phyloP scores from a whole-genome alignment of 1,140 invertebrate species.

The Laodelphax striatellus region DNA sequence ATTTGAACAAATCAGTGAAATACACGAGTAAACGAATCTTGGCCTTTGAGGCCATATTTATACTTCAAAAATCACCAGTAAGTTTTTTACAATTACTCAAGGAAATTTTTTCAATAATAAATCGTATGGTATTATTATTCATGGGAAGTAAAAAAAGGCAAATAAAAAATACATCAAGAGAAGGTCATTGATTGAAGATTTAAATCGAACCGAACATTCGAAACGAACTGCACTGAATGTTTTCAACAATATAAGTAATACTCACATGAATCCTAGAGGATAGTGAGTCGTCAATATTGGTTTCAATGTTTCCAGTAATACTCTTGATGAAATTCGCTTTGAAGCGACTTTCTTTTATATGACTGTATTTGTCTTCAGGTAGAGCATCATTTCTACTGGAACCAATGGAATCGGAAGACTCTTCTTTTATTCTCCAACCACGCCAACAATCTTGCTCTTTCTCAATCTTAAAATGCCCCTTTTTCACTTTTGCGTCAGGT shows the following conservation, averaged over 20 bases:
- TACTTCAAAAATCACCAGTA: no score
- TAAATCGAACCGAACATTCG: no score
- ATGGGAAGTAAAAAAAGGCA: no score
- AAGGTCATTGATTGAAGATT: no score
- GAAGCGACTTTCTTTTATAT: slow-evolving; percentile 27
- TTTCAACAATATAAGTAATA: not conserved
- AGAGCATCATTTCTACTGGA: not conserved
- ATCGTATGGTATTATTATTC: no score
- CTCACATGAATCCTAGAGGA: not conserved
- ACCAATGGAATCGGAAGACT: not conserved
- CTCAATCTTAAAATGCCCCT: not conserved
- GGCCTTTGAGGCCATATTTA: no score
- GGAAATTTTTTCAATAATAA: no score
- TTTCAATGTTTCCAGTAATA: slow-evolving; percentile 25
- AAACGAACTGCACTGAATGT: not conserved
- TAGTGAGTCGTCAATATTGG: slow-evolving; percentile 14
- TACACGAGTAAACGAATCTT: no score
- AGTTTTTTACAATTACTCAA: no score
- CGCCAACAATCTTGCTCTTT: not conserved
- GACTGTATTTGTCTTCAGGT: slow-evolving; percentile 21
- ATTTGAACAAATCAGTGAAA: no score
- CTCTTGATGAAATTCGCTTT: slow-evolving; percentile 26
- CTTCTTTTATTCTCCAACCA: not conserved
- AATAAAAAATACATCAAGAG: no score
- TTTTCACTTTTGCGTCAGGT: not conserved